phyloP scores from a whole-genome alignment of 2,113 vertebrate genomes.

The Columba janthina region DNA sequence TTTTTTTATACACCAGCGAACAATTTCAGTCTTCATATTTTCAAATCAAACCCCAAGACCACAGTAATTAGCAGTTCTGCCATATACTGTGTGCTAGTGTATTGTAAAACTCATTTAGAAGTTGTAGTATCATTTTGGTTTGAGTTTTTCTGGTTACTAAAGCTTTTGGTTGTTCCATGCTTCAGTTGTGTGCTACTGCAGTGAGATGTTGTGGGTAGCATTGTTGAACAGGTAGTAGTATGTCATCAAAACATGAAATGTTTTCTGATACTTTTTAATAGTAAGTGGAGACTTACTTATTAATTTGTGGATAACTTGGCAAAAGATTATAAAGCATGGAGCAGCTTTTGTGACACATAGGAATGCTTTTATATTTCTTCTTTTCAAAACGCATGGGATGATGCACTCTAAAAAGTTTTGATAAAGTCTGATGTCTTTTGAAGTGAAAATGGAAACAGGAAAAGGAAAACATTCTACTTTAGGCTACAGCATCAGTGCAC shows the following conservation, averaged over 20 bases:
- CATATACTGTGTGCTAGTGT: not conserved
- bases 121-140: not conserved
- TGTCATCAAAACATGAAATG: not conserved
- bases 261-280: not conserved
- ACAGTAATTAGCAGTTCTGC: not conserved
- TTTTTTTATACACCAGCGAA: not conserved
- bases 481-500: not conserved
- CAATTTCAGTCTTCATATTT: not conserved
- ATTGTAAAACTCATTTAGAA: not conserved
- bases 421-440: not conserved
- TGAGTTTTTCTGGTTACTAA: not conserved
- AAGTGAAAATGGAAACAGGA: not conserved
- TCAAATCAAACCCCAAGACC: not conserved
- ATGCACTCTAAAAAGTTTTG: not conserved
- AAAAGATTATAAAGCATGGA: not conserved
- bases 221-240: too few species aligned
- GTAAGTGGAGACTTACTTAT: not conserved
- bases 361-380: not conserved
- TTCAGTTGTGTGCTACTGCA: not conserved
- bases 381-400: not conserved
- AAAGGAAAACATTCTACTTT: not conserved
- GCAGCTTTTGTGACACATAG: not conserved
- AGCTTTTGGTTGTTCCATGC: not conserved
- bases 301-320: not conserved
- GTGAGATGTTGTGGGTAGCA: not conserved